Evolutionary conservation across 2,113 vertebrate species (phyloP), one percentile per base, ranked within the genome.

Genomic region (Crypturellus undulatus): DNA sequence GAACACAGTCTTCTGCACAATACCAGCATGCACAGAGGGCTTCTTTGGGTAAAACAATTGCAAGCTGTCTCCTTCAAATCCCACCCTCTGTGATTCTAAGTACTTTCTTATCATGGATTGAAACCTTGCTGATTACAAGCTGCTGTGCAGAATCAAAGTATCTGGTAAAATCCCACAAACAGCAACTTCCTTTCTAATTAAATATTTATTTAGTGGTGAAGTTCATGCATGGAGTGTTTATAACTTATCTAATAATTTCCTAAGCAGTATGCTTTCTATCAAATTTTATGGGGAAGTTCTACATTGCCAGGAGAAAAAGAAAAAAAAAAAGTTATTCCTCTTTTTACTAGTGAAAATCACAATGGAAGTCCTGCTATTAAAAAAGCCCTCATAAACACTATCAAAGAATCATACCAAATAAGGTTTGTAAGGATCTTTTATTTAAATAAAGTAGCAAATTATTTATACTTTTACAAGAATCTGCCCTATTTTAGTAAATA

Each of bases 401-500:
- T 98, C 96, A 97, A 97, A 97, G 95, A 94, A 97, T 88, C 97
- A 91, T 96, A 97, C 98, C 98, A 98, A 98, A 98, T 98, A 98
- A 97, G 98, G 98, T 90, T 88, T 95, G 94, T 59, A 93, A 96
- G 92, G 90, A 96, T 89, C 96, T 96, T 98, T 97, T 98, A 98
- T 98, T 98, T 98, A 98, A 98, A 97, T 97, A 98, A 98, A 98
- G 97, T 98, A 98, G 97, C 97, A 97, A 98, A 98, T 97, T 98
- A 98, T 98, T 98, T 98, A 98, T 98, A 98, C 96, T 98, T 98
- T 98, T 97, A 97, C 96, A 97, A 98, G 97, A 97, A 96, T 96
- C 97, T 98, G 97, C 92, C 97, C 97, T 98, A 98, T 98, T 98
- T 98, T 97, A 98, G 98, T 97, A 98, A 98, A 97, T 98, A 98